A percentile compares a stretch with the other conserved stretches of the same genome.
phyloP scores from a whole-genome alignment of 2,888 invertebrate species.

The Luffia ferchaultella region DNA sequence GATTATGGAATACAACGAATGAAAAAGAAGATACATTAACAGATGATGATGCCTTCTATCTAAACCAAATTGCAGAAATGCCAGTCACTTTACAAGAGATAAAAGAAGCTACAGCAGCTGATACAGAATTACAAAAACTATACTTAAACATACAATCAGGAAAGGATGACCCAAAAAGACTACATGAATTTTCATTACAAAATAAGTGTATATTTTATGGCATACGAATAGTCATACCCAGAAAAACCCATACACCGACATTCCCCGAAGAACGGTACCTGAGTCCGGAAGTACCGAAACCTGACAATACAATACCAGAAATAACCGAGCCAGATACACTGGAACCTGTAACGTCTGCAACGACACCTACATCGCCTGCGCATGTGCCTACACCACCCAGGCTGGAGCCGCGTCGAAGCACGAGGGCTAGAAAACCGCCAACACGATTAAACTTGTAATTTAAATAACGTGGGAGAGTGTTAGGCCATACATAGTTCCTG shows the following conservation, averaged over 20 bases:
- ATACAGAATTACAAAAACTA: slow-evolving; percentile 8
- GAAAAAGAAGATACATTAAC: not conserved
- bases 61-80: slow-evolving; percentile 13
- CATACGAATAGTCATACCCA: slow-evolving; percentile 8
- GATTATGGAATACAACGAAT: not conserved
- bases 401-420: too few relatives aligned
- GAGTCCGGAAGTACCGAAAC: too few relatives aligned
- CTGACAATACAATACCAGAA: not conserved
- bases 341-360: not conserved
- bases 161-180: slow-evolving; percentile 12
- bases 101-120: slow-evolving; percentile 9
- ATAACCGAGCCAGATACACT: not conserved
- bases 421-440: too few relatives aligned
- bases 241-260: too few relatives aligned
- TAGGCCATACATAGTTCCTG: too few relatives aligned
- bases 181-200: slow-evolving; percentile 13
- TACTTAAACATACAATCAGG: slow-evolving; percentile 8
- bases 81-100: slow-evolving; percentile 10
- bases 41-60: slow-evolving; percentile 2
- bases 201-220: slow-evolving; percentile 13
- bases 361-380: not conserved
- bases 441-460: too few relatives aligned
- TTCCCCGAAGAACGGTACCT: too few relatives aligned
- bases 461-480: too few relatives aligned
- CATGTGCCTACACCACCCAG: not conserved